phyloP scores from a whole-genome alignment of 2,888 invertebrate genomes.

The Choreutis nemorana region DNA sequence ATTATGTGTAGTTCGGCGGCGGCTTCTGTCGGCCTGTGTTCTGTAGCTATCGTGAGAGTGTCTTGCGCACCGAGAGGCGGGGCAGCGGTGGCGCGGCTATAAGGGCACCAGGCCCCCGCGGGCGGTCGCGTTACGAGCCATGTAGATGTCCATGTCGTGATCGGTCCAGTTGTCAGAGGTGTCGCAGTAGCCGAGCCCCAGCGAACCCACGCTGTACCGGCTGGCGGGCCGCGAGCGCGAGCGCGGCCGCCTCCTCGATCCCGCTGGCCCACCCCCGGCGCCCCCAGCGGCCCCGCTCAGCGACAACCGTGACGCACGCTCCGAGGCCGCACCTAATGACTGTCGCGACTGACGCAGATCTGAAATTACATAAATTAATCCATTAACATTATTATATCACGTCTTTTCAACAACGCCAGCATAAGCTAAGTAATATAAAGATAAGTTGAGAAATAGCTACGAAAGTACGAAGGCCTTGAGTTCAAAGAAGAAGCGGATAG shows the following conservation, averaged over 20 bases:
- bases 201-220: constrained; percentile 81
- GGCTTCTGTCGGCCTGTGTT: constrained; percentile 22
- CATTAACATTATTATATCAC: neutral
- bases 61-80: constrained; percentile 21
- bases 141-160: constrained; percentile 95
- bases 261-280: constrained; percentile 69
- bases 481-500: constrained; percentile 10
- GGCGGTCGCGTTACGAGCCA: constrained; percentile 89
- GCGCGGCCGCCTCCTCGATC: constrained; percentile 76
- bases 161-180: constrained; percentile 94
- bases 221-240: constrained; percentile 84
- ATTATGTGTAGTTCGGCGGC: too few species aligned
- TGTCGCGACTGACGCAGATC: constrained; percentile 88
- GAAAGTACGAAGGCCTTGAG: constrained; percentile 1
- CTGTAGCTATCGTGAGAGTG: constrained; percentile 29
- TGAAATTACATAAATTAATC: constrained; percentile 29
- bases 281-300: constrained; percentile 71
- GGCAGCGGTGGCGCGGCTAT: constrained; percentile 53
- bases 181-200: constrained; percentile 87
- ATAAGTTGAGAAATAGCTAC: neutral
- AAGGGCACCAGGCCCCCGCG: constrained; percentile 86
- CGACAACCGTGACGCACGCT: constrained; percentile 80
- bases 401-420: neutral
- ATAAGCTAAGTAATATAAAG: neutral
- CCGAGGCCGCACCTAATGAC: constrained; percentile 83